Evolutionary conservation across 1,140 invertebrate species (phyloP).

Genomic region (Caenorhabditis remanei): DNA sequence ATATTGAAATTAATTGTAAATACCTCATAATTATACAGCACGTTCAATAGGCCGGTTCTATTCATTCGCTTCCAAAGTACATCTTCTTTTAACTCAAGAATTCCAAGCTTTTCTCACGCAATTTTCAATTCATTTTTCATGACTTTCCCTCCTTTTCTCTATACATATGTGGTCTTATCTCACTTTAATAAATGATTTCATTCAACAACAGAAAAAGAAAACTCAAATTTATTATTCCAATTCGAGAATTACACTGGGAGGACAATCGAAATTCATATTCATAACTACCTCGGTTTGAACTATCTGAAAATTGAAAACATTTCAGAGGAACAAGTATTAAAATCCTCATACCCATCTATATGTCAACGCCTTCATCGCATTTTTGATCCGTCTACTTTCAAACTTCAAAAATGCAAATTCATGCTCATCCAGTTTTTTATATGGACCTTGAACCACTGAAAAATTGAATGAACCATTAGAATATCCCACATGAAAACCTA

Average conservation of each 20-base stretch:
- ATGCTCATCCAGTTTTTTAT: not conserved
- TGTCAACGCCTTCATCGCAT: constrained; percentile 1
- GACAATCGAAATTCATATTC: constrained; percentile 41
- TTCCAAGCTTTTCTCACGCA: not conserved
- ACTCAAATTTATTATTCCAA: not conserved
- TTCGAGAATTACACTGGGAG: constrained; percentile 9
- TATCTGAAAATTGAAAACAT: not conserved
- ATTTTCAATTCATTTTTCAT: not conserved
- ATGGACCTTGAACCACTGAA: constrained; percentile 23
- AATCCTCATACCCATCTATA: constrained; percentile 15
- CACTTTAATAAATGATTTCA: too few relatives aligned
- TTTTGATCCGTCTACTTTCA: not conserved
- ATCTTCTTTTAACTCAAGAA: not conserved
- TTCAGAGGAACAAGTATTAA: too few relatives aligned
- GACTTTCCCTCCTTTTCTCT: not conserved
- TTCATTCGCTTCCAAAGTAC: constrained; percentile 28
- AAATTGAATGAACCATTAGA: not conserved
- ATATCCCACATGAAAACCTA: not conserved
- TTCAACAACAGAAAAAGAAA: not conserved
- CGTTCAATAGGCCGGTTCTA: constrained; percentile 32
- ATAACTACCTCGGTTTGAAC: not conserved
- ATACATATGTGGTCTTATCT: not conserved
- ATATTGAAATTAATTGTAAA: constrained; percentile 38
- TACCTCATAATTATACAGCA: not conserved
- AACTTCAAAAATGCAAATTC: not conserved